Conservation (phyloP, 2,888 invertebrate species). For the Lithophane ornitopus region DNA sequence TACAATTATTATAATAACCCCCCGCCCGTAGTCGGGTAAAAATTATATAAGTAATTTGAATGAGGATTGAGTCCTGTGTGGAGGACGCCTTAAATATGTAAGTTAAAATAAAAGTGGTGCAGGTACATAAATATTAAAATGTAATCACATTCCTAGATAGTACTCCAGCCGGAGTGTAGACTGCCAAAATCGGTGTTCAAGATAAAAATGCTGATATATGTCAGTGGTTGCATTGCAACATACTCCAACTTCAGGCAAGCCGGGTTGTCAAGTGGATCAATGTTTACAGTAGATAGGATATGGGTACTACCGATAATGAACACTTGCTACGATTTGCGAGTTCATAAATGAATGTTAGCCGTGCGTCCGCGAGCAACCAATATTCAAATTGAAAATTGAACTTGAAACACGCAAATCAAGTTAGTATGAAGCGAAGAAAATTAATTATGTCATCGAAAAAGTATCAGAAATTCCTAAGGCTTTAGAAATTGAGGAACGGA, state of each 20-base stretch:
- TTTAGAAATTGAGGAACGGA: not conserved
- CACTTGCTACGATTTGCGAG: slow-evolving; percentile 74
- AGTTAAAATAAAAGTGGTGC: not conserved
- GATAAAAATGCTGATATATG: slow-evolving; percentile 66
- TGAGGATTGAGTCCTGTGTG: not conserved
- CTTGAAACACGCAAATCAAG: not conserved
- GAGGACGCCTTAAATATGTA: not conserved
- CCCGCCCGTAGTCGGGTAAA: too few relatives aligned
- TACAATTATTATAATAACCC: not conserved
- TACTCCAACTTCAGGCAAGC: slow-evolving; percentile 50
- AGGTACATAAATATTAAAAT: slow-evolving; percentile 27
- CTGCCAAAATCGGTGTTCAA: slow-evolving; percentile 56
- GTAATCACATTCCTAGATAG: slow-evolving; percentile 8
- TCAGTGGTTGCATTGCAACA: slow-evolving; percentile 67
- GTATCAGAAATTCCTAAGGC: not conserved
- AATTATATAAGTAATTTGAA: not conserved
- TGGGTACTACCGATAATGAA: slow-evolving; percentile 72
- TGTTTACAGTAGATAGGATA: slow-evolving; percentile 67
- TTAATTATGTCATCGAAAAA: slow-evolving; percentile 8
- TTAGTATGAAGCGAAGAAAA: not conserved
- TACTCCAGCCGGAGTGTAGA: slow-evolving; percentile 5
- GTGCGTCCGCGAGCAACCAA: not conserved
- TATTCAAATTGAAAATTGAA: slow-evolving; percentile 11
- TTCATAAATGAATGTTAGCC: slow-evolving; percentile 67
- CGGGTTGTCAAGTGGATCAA: slow-evolving; percentile 68